phyloP scores from a whole-genome alignment of 2,888 invertebrate species.

The Oxystoma pomonae region DNA sequence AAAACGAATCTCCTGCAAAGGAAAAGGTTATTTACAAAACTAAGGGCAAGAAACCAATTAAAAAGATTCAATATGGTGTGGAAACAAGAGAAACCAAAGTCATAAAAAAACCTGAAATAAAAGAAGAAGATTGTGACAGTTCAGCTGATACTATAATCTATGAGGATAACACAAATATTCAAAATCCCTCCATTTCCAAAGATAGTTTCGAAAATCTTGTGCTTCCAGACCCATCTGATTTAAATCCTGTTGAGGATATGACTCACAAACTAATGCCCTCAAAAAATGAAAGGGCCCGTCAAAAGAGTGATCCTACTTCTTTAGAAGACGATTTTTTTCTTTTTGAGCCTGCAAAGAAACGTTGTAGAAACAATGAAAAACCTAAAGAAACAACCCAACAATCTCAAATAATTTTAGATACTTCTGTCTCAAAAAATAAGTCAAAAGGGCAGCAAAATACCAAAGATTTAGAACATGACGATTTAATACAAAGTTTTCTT shows the following conservation, averaged over 20 bases:
- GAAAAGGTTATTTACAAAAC: constrained; percentile 12
- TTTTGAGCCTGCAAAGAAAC: not conserved
- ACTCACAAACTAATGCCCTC: not conserved
- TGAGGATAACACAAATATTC: no score
- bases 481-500: not conserved
- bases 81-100: not conserved
- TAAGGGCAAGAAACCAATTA: constrained; percentile 1
- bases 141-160: constrained; percentile 12
- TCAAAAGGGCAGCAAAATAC: no score
- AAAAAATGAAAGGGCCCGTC: not conserved
- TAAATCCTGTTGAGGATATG: not conserved
- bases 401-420: no score
- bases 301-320: not conserved
- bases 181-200: no score
- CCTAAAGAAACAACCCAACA: not conserved
- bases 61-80: not conserved
- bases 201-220: not conserved
- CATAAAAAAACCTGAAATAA: not conserved
- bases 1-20: constrained; percentile 6
- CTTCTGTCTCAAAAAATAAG: no score
- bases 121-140: constrained; percentile 5
- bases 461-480: not conserved
- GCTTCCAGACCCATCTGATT: not conserved
- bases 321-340: not conserved
- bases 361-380: not conserved